Conservation (phyloP, 2,888 invertebrate species). For the Andricus quercusramuli region DNA sequence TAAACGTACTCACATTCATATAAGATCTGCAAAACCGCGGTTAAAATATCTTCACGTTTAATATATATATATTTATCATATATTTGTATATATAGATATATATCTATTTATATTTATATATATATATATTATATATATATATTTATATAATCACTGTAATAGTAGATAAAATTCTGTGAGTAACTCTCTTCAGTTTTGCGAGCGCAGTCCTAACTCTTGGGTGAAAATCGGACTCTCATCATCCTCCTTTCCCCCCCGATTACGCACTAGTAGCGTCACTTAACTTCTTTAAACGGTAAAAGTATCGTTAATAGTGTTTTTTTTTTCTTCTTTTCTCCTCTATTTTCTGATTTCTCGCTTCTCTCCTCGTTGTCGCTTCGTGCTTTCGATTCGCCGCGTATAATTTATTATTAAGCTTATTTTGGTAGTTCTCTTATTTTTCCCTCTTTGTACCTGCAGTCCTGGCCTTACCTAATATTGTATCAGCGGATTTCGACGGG, state of each 20-base stretch:
- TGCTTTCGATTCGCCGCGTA: constrained; percentile 29
- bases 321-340: constrained; percentile 39
- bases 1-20: constrained; percentile 73
- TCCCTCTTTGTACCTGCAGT: constrained; percentile 38
- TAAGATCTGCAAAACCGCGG: constrained; percentile 73
- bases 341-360: background rate
- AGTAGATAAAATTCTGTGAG: constrained; percentile 71
- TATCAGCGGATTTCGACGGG: constrained; percentile 73
- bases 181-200: constrained; percentile 53
- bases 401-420: constrained; percentile 57
- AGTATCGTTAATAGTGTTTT: constrained; percentile 58
- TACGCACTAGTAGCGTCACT: constrained; percentile 52
- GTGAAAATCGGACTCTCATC: constrained; percentile 17
- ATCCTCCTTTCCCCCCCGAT: constrained; percentile 13
- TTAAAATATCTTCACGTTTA: constrained; percentile 74
- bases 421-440: constrained; percentile 36
- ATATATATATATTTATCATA: constrained; percentile 53
- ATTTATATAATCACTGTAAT: constrained; percentile 56
- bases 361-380: background rate
- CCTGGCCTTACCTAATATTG: constrained; percentile 65
- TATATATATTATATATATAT: constrained; percentile 23
- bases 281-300: constrained; percentile 58
- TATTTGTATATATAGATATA: constrained; percentile 48
- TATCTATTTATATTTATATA: constrained; percentile 20
- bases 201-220: constrained; percentile 18